These are phyloP conservation scores for Pycnonotus jocosus DNA, from an alignment of 2,113 vertebrate genomes.

Conservation along the genomic window DNA sequence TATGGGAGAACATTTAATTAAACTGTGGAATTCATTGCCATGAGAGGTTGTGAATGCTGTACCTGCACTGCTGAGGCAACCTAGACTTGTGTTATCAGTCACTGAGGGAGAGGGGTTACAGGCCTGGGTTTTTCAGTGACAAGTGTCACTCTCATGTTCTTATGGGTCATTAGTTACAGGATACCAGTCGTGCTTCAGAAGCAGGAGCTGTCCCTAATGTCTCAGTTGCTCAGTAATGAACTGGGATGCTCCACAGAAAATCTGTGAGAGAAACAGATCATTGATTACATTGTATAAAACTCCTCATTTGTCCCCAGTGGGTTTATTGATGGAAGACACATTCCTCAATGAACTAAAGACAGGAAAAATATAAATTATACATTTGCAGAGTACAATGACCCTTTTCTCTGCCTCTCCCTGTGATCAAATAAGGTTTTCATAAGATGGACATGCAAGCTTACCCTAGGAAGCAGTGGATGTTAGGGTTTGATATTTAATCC, in stretches of 20 bases:
- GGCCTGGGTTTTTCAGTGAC: background rate
- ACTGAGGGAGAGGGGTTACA: background rate
- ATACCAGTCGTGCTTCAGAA: background rate
- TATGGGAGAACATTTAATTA: background rate
- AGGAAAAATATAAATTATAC: background rate
- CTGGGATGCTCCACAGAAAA: background rate
- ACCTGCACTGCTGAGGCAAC: background rate
- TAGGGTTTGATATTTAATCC: background rate
- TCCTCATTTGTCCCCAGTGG: background rate
- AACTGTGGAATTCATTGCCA: background rate
- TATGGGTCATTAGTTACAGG: background rate
- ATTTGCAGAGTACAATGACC: background rate
- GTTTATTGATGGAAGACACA: background rate
- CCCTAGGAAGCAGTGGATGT: background rate
- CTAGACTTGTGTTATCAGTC: background rate
- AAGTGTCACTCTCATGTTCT: background rate
- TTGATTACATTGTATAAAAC: background rate
- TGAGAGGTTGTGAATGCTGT: background rate
- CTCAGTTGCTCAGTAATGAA: background rate
- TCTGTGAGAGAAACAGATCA: background rate
- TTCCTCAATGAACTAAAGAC: background rate
- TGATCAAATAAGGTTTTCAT: background rate
- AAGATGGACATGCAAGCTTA: background rate
- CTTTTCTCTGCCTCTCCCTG: background rate
- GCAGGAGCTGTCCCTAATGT: background rate